phyloP scores from a whole-genome alignment of 2,113 vertebrate species.

The Strix uralensis region DNA sequence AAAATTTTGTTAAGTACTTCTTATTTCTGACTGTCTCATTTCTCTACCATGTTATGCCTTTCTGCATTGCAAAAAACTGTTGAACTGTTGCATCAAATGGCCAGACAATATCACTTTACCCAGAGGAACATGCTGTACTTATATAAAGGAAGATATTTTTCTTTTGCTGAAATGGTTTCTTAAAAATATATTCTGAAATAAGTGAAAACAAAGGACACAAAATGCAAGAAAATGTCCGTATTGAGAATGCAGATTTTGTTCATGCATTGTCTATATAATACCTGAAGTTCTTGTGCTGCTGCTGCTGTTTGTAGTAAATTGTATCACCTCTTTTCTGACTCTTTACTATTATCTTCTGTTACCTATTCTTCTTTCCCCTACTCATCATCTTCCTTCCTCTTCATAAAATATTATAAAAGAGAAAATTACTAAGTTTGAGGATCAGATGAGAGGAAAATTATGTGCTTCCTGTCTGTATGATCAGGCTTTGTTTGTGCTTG shows the following conservation, averaged over 20 bases:
- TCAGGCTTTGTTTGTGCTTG: not conserved
- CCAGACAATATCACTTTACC: not conserved
- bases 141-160: not conserved
- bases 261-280: not conserved
- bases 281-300: not conserved
- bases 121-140: not conserved
- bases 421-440: constrained; percentile 23
- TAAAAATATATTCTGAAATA: not conserved
- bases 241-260: not conserved
- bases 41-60: not conserved
- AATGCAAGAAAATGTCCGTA: not conserved
- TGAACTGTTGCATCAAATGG: not conserved
- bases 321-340: not conserved
- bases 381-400: constrained; percentile 7
- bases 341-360: not conserved
- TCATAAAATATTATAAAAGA: not conserved
- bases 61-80: not conserved
- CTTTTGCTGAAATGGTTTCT: not conserved
- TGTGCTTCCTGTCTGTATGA: not conserved
- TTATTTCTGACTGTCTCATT: not conserved
- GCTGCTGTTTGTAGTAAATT: constrained; percentile 13
- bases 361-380: not conserved
- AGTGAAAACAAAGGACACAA: not conserved
- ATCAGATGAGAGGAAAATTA: constrained; percentile 3
- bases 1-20: not conserved